These are phyloP conservation scores for Clarias batrachus DNA, from an alignment of 2,113 vertebrate genomes.

Conservation along the genomic window DNA sequence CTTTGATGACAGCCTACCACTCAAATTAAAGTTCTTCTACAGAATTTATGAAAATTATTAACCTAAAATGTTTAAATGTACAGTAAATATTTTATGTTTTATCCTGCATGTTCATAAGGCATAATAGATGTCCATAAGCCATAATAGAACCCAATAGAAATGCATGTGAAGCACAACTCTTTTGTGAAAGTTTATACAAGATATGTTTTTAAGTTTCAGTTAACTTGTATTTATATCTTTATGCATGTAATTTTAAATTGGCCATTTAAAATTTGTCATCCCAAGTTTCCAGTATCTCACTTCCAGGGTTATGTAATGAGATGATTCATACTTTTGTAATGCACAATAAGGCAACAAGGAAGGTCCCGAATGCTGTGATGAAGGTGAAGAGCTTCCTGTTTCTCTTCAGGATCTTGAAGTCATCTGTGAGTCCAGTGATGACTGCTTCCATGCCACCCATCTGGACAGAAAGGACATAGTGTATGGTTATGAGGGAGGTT, in stretches of 20 bases:
- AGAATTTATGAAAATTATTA: neutral
- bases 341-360: slow-evolving; percentile 87
- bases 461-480: slow-evolving; percentile 63
- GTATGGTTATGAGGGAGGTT: neutral
- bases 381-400: slow-evolving; percentile 94
- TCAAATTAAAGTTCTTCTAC: neutral
- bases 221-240: neutral
- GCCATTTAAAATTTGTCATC: neutral
- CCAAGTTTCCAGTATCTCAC: neutral
- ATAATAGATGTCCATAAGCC: neutral
- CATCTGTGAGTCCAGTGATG: slow-evolving; percentile 93
- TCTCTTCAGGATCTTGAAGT: slow-evolving; percentile 89
- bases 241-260: neutral
- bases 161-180: neutral
- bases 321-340: slow-evolving; percentile 88
- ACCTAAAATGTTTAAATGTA: no score
- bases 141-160: neutral
- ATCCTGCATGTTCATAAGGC: neutral
- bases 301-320: neutral
- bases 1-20: neutral
- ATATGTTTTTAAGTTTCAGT: no score
- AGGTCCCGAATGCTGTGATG: slow-evolving; percentile 82
- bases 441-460: slow-evolving; percentile 99
- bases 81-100: neutral
- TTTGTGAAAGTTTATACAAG: neutral